Conservation (phyloP, 2,113 vertebrate species). For the Tringa solitaria region DNA sequence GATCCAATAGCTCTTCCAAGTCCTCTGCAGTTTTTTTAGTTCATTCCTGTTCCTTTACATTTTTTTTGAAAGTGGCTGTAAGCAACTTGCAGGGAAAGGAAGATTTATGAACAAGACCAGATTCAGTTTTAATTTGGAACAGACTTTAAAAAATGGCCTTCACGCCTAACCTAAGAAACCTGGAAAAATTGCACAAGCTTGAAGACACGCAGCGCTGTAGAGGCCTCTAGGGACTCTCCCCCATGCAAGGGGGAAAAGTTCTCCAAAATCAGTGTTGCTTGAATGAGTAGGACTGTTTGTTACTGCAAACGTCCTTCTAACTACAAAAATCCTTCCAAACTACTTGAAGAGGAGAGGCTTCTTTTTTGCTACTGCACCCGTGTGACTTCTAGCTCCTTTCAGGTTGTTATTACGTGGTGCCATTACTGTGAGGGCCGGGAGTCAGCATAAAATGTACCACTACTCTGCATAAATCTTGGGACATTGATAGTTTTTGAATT, state of each 20-base stretch:
- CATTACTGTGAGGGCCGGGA: rapidly evolving
- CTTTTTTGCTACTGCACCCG: neutral
- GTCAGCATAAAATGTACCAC: neutral
- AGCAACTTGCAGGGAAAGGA: neutral
- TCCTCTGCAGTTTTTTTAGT: neutral
- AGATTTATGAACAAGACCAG: neutral
- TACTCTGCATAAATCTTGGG: neutral
- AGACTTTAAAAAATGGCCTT: neutral
- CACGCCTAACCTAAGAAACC: rapidly evolving
- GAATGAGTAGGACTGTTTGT: neutral
- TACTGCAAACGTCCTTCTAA: neutral
- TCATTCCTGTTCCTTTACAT: neutral
- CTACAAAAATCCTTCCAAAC: neutral
- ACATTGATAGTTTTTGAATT: neutral
- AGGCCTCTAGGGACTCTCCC: neutral
- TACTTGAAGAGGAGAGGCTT: neutral
- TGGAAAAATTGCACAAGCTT: neutral
- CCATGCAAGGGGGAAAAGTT: rapidly evolving
- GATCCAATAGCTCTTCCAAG: neutral
- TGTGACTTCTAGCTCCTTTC: neutral
- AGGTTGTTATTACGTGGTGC: neutral
- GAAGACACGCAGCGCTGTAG: neutral
- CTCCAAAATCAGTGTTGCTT: neutral
- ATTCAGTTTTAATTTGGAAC: neutral
- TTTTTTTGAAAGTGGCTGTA: neutral